Conservation (phyloP, 2,888 invertebrate genomes). For the Dascillus cervinus region DNA sequence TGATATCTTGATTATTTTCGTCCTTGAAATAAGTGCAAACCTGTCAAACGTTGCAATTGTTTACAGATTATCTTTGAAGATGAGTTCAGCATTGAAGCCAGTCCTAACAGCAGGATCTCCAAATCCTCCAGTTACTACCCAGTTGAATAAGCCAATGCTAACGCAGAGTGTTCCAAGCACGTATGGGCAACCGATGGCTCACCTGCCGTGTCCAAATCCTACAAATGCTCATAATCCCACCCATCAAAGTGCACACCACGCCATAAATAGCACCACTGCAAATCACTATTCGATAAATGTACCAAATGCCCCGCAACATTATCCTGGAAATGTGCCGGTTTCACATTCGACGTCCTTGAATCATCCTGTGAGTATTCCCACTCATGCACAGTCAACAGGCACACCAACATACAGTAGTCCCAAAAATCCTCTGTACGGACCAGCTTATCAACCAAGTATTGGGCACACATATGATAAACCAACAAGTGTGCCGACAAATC, state of each 20-base stretch:
- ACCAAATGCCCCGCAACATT: conserved; percentile 29
- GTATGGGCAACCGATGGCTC: conserved; percentile 32
- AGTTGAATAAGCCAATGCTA: conserved; percentile 34
- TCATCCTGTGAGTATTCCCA: conserved; percentile 33
- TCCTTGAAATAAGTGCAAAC: background rate
- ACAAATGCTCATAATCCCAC: conserved; percentile 14
- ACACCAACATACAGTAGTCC: conserved; percentile 24
- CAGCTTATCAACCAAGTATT: conserved; percentile 30
- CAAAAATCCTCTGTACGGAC: conserved; percentile 28
- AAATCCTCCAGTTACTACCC: conserved; percentile 29
- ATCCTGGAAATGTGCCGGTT: conserved; percentile 21
- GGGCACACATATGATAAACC: conserved; percentile 27
- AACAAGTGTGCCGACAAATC: conserved; percentile 25
- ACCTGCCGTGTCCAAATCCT: conserved; percentile 29
- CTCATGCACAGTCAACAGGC: conserved; percentile 21
- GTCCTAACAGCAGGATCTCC: conserved; percentile 44
- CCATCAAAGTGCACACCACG: conserved; percentile 9
- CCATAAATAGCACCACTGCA: conserved; percentile 10
- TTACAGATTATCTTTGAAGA: conserved; percentile 26
- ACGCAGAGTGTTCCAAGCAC: conserved; percentile 29
- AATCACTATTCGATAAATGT: conserved; percentile 33
- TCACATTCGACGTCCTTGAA: conserved; percentile 27
- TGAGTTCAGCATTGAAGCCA: conserved; percentile 58
- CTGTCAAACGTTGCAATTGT: conserved; percentile 2
- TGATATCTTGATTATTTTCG: background rate